These are phyloP conservation scores for Ailurus styani DNA, from an alignment of 2,113 vertebrate species.

Conservation along the genomic window DNA sequence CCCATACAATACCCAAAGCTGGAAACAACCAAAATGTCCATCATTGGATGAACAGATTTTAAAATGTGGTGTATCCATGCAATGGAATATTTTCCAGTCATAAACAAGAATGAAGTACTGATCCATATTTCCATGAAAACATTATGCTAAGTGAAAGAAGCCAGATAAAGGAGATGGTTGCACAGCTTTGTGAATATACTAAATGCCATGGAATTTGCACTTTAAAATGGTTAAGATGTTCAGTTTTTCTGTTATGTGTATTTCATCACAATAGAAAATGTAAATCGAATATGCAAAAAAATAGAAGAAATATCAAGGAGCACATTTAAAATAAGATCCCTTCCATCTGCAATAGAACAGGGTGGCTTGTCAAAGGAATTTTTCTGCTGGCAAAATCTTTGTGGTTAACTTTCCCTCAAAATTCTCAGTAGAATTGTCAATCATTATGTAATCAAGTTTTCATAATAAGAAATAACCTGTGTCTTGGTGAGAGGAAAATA, in stretches of 20 bases:
- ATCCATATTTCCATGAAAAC: not conserved
- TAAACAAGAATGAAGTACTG: not conserved
- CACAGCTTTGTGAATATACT: not conserved
- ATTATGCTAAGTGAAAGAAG: not conserved
- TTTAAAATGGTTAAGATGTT: not conserved
- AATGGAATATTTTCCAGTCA: not conserved
- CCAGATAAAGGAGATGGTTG: not conserved
- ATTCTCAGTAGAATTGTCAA: not conserved
- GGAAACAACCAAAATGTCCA: not conserved
- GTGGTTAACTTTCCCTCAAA: not conserved
- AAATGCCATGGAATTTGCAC: not conserved
- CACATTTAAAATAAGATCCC: not conserved
- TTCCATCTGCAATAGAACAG: not conserved
- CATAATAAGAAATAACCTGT: not conserved
- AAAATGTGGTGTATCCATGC: not conserved
- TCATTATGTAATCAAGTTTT: not conserved
- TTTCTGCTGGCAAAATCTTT: not conserved
- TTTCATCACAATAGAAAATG: not conserved
- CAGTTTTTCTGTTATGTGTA: not conserved
- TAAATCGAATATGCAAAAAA: not conserved
- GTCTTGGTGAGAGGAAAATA: not conserved
- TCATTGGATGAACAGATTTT: not conserved
- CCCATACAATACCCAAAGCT: not conserved
- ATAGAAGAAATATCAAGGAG: not conserved
- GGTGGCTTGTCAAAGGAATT: not conserved